Percentiles rank a stretch among this genome's conserved stretches.
These are phyloP conservation scores for Drosophila hamatofila DNA, from an alignment of 2,888 invertebrate species.

Conservation along the genomic window DNA sequence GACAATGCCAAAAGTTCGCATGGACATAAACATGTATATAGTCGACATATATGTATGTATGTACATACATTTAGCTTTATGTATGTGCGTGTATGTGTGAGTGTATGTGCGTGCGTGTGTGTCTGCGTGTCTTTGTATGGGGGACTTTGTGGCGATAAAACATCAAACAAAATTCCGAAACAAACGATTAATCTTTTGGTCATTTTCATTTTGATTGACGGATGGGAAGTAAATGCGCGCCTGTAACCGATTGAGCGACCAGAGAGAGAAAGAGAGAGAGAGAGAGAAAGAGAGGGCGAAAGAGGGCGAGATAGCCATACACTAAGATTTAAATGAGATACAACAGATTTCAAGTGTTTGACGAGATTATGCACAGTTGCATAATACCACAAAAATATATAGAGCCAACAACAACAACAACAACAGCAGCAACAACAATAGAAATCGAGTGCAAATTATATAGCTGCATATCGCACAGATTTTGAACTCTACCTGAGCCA, in stretches of 20 bases:
- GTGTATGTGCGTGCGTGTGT: slow-evolving; percentile 25
- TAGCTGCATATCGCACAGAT: slow-evolving; percentile 36
- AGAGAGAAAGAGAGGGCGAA: neutral
- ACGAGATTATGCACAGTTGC: slow-evolving; percentile 43
- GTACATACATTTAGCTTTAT: neutral
- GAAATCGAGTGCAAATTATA: slow-evolving; percentile 31
- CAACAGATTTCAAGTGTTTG: slow-evolving; percentile 51
- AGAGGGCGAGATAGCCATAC: neutral
- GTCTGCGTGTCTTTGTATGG: slow-evolving; percentile 36
- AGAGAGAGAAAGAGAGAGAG: neutral
- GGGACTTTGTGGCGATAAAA: slow-evolving; percentile 77
- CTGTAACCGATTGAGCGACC: slow-evolving; percentile 49
- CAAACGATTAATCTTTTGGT: slow-evolving; percentile 84
- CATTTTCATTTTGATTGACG: slow-evolving; percentile 84
- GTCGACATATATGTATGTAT: slow-evolving; percentile 9
- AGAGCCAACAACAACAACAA: neutral
- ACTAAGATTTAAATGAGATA: slow-evolving; percentile 39
- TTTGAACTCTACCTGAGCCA: slow-evolving; percentile 17
- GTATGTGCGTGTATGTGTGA: slow-evolving; percentile 19
- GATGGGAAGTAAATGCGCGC: slow-evolving; percentile 79
- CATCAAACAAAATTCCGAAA: slow-evolving; percentile 84
- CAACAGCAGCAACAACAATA: neutral
- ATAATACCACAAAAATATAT: slow-evolving; percentile 24
- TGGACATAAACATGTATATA: slow-evolving; percentile 42
- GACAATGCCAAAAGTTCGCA: slow-evolving; percentile 63